phyloP scores from a whole-genome alignment of 2,113 vertebrate species.

The Poicephalus gulielmi region DNA sequence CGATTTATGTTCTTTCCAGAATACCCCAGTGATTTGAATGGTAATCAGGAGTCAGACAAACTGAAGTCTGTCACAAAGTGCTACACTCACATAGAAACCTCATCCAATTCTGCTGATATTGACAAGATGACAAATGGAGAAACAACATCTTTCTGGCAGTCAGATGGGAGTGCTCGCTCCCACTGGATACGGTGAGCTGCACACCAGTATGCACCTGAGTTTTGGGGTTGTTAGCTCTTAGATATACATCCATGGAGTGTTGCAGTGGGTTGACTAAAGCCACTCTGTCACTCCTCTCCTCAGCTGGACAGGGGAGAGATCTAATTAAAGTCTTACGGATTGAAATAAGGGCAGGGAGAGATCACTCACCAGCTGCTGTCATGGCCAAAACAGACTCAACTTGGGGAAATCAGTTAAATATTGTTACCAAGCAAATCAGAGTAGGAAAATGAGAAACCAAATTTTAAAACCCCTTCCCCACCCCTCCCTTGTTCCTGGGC shows the following conservation, averaged over 20 bases:
- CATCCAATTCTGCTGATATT: constrained; percentile 88
- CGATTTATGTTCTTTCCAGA: constrained; percentile 53
- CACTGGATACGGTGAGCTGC: constrained; percentile 92
- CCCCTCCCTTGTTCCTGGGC: neutral
- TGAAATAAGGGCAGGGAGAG: neutral
- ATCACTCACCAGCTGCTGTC: neutral
- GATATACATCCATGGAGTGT: neutral
- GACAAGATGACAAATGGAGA: constrained; percentile 97
- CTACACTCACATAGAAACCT: constrained; percentile 91
- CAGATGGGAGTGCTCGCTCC: constrained; percentile 92
- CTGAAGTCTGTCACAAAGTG: constrained; percentile 92
- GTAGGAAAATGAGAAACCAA: neutral
- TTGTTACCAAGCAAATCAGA: neutral
- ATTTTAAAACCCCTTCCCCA: neutral
- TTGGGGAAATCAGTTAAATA: neutral
- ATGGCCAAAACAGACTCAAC: neutral
- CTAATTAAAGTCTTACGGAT: rapidly evolving
- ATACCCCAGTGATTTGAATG: constrained; percentile 81
- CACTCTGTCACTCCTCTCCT: neutral
- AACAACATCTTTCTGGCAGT: constrained; percentile 94
- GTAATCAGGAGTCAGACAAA: constrained; percentile 86
- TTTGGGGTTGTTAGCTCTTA: too few species aligned
- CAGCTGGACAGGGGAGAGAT: neutral
- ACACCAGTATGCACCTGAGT: rapidly evolving
- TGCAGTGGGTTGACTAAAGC: neutral